phyloP scores from a whole-genome alignment of 2,113 vertebrate genomes.

The Halcyon senegalensis region DNA sequence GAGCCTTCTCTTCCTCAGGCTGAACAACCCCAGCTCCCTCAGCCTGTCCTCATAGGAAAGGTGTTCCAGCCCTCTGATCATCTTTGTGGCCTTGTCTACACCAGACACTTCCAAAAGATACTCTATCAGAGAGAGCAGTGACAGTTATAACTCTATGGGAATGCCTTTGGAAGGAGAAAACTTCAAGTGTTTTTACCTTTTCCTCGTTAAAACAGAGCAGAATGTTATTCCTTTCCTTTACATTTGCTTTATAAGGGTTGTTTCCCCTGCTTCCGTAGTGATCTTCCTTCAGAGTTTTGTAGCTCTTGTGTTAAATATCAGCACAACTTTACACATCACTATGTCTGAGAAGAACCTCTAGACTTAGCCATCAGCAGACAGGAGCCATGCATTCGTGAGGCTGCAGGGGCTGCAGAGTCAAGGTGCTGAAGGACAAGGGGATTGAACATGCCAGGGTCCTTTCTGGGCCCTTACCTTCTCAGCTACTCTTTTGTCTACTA shows the following conservation, averaged over 20 bases:
- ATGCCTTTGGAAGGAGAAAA: not conserved
- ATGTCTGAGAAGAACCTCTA: not conserved
- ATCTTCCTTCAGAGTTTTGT: not conserved
- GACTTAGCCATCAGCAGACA: not conserved
- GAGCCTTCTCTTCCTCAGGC: too few species aligned
- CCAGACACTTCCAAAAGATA: not conserved
- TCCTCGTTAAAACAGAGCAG: not conserved
- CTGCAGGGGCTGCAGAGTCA: not conserved
- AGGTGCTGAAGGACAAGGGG: not conserved
- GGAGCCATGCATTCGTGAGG: not conserved
- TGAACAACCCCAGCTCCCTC: too few species aligned
- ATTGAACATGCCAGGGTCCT: not conserved
- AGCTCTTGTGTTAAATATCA: not conserved
- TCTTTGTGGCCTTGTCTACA: too few species aligned
- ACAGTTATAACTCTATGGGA: fast-evolving
- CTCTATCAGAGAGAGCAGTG: not conserved
- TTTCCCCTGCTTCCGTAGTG: not conserved
- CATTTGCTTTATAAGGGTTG: not conserved
- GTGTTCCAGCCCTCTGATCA: too few species aligned
- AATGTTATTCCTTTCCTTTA: not conserved
- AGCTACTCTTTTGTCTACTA: not conserved
- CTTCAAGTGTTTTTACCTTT: not conserved
- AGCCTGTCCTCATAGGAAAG: too few species aligned
- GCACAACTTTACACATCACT: not conserved
- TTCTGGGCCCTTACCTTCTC: not conserved